Evolutionary conservation across 1,140 invertebrate species (phyloP).

Genomic region (Lepidurus arcticus): DNA sequence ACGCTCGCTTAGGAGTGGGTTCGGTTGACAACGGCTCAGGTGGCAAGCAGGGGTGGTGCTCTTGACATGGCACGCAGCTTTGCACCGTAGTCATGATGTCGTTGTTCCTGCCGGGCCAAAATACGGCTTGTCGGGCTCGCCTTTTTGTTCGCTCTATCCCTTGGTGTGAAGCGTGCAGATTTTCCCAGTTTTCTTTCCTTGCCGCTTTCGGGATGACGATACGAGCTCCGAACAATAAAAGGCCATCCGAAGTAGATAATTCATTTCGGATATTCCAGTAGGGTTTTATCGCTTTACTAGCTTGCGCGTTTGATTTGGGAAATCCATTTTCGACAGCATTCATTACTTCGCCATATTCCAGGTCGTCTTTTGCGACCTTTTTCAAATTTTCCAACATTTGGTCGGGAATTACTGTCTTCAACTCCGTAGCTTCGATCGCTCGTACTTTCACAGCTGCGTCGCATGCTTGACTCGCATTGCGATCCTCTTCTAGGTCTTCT

Average conservation of each 20-base stretch:
- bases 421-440: not conserved
- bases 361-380: not conserved
- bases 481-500: slow-evolving; percentile 28
- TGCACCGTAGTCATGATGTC: slow-evolving; percentile 45
- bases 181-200: slow-evolving; percentile 42
- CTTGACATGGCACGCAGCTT: slow-evolving; percentile 44
- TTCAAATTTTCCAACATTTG: slow-evolving; percentile 1
- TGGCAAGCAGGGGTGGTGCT: slow-evolving; percentile 38
- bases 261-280: slow-evolving; percentile 43
- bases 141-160: slow-evolving; percentile 45
- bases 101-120: slow-evolving; percentile 46
- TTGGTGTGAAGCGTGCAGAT: slow-evolving; percentile 46
- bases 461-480: not conserved
- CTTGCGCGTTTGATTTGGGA: slow-evolving; percentile 7
- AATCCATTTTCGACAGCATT: slow-evolving; percentile 12
- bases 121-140: slow-evolving; percentile 44
- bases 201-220: slow-evolving; percentile 44
- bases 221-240: slow-evolving; percentile 42
- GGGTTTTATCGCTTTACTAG: slow-evolving; percentile 33
- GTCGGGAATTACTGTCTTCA: slow-evolving; percentile 1
- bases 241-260: slow-evolving; percentile 40
- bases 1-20: slow-evolving; percentile 41
- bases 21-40: slow-evolving; percentile 43
- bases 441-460: not conserved
- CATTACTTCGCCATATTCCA: not conserved